Percentiles rank a stretch among this genome's conserved stretches.
Conservation (phyloP, 2,888 invertebrate genomes). For the Sthenelais limicola region DNA sequence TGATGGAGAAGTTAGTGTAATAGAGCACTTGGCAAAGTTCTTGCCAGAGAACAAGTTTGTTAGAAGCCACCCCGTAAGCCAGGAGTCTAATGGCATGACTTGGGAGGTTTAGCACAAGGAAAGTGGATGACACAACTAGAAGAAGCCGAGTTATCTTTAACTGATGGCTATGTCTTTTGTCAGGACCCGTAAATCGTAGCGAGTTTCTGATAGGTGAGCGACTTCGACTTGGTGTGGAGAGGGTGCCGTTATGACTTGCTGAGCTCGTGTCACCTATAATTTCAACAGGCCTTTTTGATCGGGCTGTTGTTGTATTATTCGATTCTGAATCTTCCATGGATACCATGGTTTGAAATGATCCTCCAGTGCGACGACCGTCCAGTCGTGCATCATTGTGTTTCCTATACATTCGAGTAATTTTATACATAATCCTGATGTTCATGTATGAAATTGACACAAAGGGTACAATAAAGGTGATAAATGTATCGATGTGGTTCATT, state of each 20-base stretch:
- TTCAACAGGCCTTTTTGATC: too few species aligned
- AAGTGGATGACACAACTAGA: constrained; percentile 8
- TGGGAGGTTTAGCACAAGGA: constrained; percentile 17
- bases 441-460: constrained; percentile 5
- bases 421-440: not conserved
- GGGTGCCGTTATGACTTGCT: not conserved
- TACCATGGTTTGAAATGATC: not conserved
- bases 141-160: constrained; percentile 8
- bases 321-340: not conserved
- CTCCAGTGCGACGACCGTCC: not conserved
- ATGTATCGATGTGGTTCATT: not conserved
- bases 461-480: constrained; percentile 6
- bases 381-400: too few species aligned
- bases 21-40: constrained; percentile 1
- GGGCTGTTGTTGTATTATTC: too few species aligned
- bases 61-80: not conserved
- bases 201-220: not conserved
- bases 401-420: constrained; percentile 6
- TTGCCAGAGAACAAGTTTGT: constrained; percentile 5
- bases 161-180: constrained; percentile 9
- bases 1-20: constrained; percentile 27
- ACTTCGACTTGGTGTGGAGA: not conserved
- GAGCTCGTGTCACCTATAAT: too few species aligned
- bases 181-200: constrained; percentile 5
- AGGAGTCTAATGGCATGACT: not conserved